Conservation (phyloP, 2,797 vertebrate genomes). For the Neomorphus geoffroyi region DNA sequence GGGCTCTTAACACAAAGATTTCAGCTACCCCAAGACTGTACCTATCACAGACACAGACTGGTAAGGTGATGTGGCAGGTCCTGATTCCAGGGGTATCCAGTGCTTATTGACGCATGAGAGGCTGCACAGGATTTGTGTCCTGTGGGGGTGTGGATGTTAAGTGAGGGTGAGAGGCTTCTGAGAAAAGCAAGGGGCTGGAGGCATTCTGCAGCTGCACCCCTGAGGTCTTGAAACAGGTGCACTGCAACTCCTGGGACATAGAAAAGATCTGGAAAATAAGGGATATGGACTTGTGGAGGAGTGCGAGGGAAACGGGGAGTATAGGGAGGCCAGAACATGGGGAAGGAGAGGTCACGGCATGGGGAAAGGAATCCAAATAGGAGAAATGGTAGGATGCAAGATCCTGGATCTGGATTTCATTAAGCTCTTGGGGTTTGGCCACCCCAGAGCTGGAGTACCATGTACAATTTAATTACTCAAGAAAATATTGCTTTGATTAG, state of each 20-base stretch:
- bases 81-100: background rate
- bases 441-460: background rate
- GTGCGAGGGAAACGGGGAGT: background rate
- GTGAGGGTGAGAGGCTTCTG: background rate
- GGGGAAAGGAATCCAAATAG: background rate
- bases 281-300: background rate
- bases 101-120: rapidly evolving
- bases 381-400: background rate
- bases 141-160: background rate
- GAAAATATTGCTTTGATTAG: background rate
- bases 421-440: background rate
- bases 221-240: background rate
- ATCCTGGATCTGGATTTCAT: background rate
- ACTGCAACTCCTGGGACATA: background rate
- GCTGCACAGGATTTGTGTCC: background rate
- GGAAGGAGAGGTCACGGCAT: background rate
- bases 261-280: background rate
- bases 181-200: background rate
- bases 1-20: background rate
- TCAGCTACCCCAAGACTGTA: background rate
- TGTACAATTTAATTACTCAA: background rate
- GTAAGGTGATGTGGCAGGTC: background rate
- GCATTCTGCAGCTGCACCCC: background rate
- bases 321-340: background rate
- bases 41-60: background rate